Percentiles rank a stretch among this genome's conserved stretches.
phyloP scores from a whole-genome alignment of 2,113 vertebrate species.

The Platysteira castanea region DNA sequence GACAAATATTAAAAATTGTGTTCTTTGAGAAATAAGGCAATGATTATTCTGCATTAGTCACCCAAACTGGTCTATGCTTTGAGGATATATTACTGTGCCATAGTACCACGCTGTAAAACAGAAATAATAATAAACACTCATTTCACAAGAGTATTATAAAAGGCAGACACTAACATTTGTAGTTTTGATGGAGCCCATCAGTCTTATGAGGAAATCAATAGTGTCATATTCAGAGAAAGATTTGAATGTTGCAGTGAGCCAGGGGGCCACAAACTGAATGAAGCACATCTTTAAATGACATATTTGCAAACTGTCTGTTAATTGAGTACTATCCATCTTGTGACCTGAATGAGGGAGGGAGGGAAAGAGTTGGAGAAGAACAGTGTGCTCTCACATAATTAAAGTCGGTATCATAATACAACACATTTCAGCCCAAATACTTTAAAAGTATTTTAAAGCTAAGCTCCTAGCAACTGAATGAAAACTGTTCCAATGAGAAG shows the following conservation, averaged over 20 bases:
- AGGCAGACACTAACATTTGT: neutral
- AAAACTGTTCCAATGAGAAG: neutral
- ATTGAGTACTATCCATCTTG: neutral
- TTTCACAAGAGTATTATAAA: neutral
- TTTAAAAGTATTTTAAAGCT: neutral
- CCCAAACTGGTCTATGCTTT: neutral
- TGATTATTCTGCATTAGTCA: neutral
- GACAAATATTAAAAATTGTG: neutral
- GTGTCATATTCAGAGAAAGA: neutral
- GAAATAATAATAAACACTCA: neutral
- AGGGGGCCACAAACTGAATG: neutral
- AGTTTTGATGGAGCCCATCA: neutral
- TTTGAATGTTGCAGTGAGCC: neutral
- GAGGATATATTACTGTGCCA: neutral
- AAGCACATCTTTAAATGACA: neutral
- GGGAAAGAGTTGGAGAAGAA: neutral
- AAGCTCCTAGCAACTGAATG: slow-evolving; percentile 25
- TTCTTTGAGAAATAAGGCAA: neutral
- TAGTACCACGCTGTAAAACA: fast-evolving
- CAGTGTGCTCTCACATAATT: neutral
- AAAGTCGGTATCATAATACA: neutral
- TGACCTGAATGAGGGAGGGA: neutral
- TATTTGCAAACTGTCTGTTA: neutral
- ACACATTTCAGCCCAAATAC: neutral
- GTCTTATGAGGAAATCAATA: neutral